phyloP scores from a whole-genome alignment of 2,113 vertebrate genomes.

The Antechinus flavipes region DNA sequence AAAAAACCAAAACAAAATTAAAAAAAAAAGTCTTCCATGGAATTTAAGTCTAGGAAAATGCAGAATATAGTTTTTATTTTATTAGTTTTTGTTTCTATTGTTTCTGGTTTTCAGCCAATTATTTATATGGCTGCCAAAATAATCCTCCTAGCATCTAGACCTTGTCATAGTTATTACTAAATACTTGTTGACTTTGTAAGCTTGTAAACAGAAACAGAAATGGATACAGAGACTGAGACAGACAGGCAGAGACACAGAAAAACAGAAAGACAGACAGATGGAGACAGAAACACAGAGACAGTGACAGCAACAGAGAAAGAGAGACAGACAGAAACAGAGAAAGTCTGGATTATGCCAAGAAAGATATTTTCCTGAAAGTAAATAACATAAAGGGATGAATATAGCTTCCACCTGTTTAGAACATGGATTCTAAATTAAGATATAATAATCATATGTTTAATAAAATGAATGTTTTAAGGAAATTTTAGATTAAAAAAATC shows the following conservation, averaged over 20 bases:
- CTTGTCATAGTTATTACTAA: background rate
- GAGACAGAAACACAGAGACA: background rate
- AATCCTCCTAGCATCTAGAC: background rate
- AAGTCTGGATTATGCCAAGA: background rate
- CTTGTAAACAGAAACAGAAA: background rate
- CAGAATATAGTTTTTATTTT: background rate
- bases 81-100: background rate
- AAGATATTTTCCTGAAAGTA: background rate
- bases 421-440: background rate
- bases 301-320: background rate
- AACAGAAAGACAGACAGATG: too few species aligned
- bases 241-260: background rate
- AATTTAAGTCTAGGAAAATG: background rate
- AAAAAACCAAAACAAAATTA: background rate
- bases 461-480: constrained; percentile 34
- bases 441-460: background rate
- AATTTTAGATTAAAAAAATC: background rate
- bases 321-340: too few species aligned
- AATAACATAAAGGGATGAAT: background rate
- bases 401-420: background rate
- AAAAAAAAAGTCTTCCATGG: background rate
- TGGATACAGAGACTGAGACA: background rate
- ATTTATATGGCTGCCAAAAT: background rate
- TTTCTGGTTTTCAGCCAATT: background rate
- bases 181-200: background rate